These are phyloP conservation scores for Cacoxenus indagator DNA, from an alignment of 2,888 invertebrate genomes.

Conservation along the genomic window DNA sequence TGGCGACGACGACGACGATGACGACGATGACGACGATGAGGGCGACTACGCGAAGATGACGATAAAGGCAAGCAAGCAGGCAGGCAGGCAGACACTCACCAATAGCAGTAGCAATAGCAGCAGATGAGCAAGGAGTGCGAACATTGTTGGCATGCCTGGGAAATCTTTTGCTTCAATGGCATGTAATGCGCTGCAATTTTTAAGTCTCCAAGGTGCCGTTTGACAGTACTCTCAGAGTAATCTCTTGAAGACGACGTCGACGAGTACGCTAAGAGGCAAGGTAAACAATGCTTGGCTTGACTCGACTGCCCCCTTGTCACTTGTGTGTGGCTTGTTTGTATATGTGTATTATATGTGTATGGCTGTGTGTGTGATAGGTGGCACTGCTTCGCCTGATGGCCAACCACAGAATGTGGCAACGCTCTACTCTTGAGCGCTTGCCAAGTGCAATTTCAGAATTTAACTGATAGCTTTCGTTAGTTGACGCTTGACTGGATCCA, in stretches of 20 bases:
- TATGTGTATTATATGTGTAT: constrained; percentile 25
- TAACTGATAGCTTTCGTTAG: constrained; percentile 50
- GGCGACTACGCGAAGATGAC: constrained; percentile 11
- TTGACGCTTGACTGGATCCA: too few relatives aligned
- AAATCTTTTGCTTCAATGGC: constrained; percentile 42
- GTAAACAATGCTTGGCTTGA: not conserved
- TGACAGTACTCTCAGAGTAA: not conserved
- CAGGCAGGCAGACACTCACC: too few relatives aligned
- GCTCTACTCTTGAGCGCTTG: constrained; percentile 45
- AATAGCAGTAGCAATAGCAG: too few relatives aligned
- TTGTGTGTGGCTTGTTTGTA: not conserved
- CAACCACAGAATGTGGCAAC: not conserved
- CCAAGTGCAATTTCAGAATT: constrained; percentile 56
- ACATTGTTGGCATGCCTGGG: constrained; percentile 28
- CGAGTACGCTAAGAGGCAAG: not conserved
- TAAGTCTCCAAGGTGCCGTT: constrained; percentile 32
- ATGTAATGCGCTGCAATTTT: constrained; percentile 59
- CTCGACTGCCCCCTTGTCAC: not conserved
- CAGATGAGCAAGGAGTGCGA: too few relatives aligned
- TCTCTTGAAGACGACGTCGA: not conserved
- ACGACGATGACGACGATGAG: not conserved
- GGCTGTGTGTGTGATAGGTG: constrained; percentile 38
- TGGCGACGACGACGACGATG: constrained; percentile 3
- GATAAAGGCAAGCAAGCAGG: constrained; percentile 23
- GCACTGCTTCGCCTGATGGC: not conserved